A percentile compares a stretch with the other conserved stretches of the same genome.
These are phyloP conservation scores for Glaucopsyche alexis DNA, from an alignment of 2,888 invertebrate species.

Conservation along the genomic window DNA sequence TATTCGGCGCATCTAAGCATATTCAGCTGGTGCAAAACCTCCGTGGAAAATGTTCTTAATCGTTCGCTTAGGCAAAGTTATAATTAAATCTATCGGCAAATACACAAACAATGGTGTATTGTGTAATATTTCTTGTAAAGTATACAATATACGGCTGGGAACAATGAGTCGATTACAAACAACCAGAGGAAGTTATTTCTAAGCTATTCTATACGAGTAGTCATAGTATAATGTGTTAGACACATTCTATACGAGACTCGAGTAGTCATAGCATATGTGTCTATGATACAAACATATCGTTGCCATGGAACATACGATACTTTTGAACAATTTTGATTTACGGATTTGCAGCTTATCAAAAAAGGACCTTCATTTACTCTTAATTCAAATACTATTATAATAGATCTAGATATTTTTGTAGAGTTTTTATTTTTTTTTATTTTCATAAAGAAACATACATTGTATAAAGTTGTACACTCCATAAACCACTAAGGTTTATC, in stretches of 20 bases:
- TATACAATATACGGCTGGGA: constrained; percentile 59
- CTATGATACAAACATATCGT: background rate
- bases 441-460: too few species aligned
- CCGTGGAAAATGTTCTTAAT: constrained; percentile 33
- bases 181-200: constrained; percentile 58
- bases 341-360: too few species aligned
- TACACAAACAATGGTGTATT: constrained; percentile 49
- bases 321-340: too few species aligned
- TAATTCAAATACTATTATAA: too few species aligned
- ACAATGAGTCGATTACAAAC: constrained; percentile 52
- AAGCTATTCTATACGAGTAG: constrained; percentile 34
- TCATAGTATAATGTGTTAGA: too few species aligned
- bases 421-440: too few species aligned
- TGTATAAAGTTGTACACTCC: too few species aligned
- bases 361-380: too few species aligned
- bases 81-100: constrained; percentile 29
- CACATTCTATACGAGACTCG: too few species aligned
- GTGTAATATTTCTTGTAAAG: constrained; percentile 57
- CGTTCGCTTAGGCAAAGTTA: constrained; percentile 2
- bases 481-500: too few species aligned
- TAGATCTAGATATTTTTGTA: too few species aligned
- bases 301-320: background rate
- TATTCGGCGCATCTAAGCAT: background rate
- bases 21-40: background rate
- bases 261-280: background rate